These are phyloP conservation scores for Orthonychiurus folsomi DNA, from an alignment of 2,888 invertebrate species.

Conservation along the genomic window DNA sequence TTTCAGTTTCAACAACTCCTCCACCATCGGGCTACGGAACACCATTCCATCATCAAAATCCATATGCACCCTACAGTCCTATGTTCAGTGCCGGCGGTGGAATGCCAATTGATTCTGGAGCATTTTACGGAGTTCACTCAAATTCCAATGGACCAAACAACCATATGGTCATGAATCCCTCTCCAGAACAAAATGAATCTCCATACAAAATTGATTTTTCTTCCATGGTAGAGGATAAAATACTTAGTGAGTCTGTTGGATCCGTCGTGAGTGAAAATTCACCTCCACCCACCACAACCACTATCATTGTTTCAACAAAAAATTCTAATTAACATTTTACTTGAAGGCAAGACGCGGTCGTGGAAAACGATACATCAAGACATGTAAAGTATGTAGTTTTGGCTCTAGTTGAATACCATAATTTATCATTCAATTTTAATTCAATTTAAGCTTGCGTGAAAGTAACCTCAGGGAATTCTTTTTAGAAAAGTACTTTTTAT, in stretches of 20 bases:
- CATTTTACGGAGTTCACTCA: not conserved
- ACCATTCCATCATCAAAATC: slow-evolving; percentile 33
- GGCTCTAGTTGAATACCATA: no score
- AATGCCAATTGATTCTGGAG: not conserved
- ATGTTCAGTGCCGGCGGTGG: not conserved
- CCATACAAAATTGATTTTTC: slow-evolving; percentile 30
- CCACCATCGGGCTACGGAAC: slow-evolving; percentile 27
- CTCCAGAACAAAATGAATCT: slow-evolving; percentile 19
- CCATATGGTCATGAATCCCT: slow-evolving; percentile 1
- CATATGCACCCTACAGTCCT: slow-evolving; percentile 25
- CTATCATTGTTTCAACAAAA: not conserved
- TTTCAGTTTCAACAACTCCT: not conserved
- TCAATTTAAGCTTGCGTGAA: no score
- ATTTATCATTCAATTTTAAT: no score
- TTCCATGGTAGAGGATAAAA: slow-evolving; percentile 32
- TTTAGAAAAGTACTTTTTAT: no score
- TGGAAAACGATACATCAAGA: no score
- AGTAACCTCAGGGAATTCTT: no score
- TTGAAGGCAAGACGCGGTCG: no score
- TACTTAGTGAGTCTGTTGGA: not conserved
- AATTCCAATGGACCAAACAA: not conserved
- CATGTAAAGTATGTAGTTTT: no score
- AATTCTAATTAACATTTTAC: no score
- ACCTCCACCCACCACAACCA: not conserved
- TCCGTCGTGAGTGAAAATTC: not conserved